Conservation (phyloP, 2,888 invertebrate species). For the Pyrrhia umbra region DNA sequence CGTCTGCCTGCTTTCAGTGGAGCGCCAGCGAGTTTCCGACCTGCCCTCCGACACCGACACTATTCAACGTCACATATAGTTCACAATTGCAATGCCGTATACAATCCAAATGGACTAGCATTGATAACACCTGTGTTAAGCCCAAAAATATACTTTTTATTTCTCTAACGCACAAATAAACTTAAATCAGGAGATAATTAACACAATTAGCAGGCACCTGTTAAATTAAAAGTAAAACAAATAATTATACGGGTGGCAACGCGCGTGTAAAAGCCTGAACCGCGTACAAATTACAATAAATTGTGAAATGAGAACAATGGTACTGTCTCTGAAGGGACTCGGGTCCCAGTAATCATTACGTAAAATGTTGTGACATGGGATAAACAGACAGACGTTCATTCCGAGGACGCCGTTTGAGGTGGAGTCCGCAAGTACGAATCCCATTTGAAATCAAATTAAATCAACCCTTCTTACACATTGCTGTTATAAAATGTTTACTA, state of each 20-base stretch:
- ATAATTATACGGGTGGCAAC: conserved; percentile 40
- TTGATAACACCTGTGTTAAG: conserved; percentile 9
- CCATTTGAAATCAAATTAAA: conserved; percentile 57
- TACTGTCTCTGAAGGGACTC: conserved; percentile 66
- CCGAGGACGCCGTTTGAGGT: conserved; percentile 55
- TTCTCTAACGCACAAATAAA: conserved; percentile 26
- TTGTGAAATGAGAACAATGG: conserved; percentile 64
- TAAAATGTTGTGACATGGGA: conserved; percentile 70
- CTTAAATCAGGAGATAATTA: conserved; percentile 45
- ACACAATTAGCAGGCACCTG: conserved; percentile 46
- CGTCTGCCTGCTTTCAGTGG: conserved; percentile 84
- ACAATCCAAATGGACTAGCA: conserved; percentile 38
- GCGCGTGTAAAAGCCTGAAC: conserved; percentile 54
- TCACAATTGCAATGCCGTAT: conserved; percentile 63
- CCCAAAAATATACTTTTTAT: conserved; percentile 6
- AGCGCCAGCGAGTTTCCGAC: conserved; percentile 83
- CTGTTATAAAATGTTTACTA: conserved; percentile 47
- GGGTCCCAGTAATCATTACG: conserved; percentile 69
- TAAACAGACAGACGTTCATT: conserved; percentile 65
- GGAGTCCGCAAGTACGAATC: conserved; percentile 48
- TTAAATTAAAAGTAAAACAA: conserved; percentile 54
- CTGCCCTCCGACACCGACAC: conserved; percentile 80
- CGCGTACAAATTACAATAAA: conserved; percentile 63
- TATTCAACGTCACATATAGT: conserved; percentile 70
- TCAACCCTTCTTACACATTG: conserved; percentile 42